Base-by-base conservation (phyloP, 1,140 invertebrate genomes). In the Oncopeltus fasciatus region DNA sequence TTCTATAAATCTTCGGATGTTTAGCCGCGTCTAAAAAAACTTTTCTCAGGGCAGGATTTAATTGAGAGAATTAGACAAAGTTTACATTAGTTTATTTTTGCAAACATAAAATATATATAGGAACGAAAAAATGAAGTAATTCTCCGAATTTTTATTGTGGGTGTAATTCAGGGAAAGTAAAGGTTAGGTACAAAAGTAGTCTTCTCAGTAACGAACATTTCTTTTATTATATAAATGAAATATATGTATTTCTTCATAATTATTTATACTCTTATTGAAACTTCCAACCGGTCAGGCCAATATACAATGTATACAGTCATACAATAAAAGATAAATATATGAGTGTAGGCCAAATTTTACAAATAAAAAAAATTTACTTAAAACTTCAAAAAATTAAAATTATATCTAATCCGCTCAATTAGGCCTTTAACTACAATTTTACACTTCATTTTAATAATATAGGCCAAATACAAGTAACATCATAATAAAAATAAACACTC, bases 181-280 rank as follows among this genome's bases (percentile, higher is more conserved):
- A n/a, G n/a, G n/a, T n/a, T n/a, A n/a, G n/a, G n/a, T n/a, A n/a
- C n/a, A n/a, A n/a, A n/a, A n/a, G n/a, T n/a, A n/a, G n/a, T 38
- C 31, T 38, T 38, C 14, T 38, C 14, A 8, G 5, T 38, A 38
- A 38, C 31, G 31, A 38, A 38, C 31, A n/a, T 38, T 38, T 38
- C 14, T 59, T 60, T 60, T 47, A 47, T 28, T 60, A 47, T 59
- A 43, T 20, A 60, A 60, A 60, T 49, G 43, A 60, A 51, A 60
- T 60, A 49, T 60, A 28, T 60, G 21, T 24, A 27, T 60, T 49
- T 47, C 47, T 60, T 47, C 49, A 60, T 49, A 38, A 38, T 38
- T 49, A 20, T 49, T 60, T 28, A 27, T 60, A 60, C 33, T 43
- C 43, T 20, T 59, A 59, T 21, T 2, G 2, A 26, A 14, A 59